Evolutionary conservation across 2,113 vertebrate genomes (phyloP).

Genomic region (Illadopsis cleaveri): DNA sequence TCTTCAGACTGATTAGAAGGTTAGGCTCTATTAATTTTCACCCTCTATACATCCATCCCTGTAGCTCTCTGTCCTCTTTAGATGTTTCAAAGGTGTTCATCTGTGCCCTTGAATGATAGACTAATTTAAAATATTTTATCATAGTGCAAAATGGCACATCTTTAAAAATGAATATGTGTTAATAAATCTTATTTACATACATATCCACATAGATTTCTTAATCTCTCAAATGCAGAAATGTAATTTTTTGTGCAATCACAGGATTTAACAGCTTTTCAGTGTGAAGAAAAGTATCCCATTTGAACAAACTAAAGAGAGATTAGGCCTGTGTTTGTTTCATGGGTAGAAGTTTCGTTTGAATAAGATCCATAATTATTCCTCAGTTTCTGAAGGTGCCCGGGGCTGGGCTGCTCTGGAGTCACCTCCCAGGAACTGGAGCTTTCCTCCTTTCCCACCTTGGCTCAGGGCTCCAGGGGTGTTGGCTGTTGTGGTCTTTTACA

Average conservation of each 20-base stretch:
- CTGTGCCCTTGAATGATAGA: neutral
- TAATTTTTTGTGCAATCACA: neutral
- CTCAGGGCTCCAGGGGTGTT: neutral
- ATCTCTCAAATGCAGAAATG: neutral
- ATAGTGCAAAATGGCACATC: neutral
- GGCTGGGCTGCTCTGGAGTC: neutral
- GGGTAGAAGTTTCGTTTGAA: neutral
- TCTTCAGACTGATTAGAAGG: constrained; percentile 58
- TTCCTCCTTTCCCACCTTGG: neutral
- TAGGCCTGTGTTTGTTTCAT: neutral
- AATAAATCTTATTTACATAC: constrained; percentile 8
- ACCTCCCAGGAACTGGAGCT: neutral
- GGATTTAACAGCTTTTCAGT: neutral
- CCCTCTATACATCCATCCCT: neutral
- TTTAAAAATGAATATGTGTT: constrained; percentile 2
- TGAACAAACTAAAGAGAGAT: neutral
- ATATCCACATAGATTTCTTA: neutral
- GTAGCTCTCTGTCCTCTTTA: neutral
- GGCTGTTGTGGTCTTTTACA: neutral
- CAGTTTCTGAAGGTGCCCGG: neutral
- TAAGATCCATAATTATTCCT: neutral
- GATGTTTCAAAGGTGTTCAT: constrained; percentile 19
- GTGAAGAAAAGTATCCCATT: neutral
- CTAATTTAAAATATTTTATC: neutral
- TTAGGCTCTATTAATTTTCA: constrained; percentile 25